Conservation (phyloP, 2,113 vertebrate genomes). For the Megaceryle torquata region DNA sequence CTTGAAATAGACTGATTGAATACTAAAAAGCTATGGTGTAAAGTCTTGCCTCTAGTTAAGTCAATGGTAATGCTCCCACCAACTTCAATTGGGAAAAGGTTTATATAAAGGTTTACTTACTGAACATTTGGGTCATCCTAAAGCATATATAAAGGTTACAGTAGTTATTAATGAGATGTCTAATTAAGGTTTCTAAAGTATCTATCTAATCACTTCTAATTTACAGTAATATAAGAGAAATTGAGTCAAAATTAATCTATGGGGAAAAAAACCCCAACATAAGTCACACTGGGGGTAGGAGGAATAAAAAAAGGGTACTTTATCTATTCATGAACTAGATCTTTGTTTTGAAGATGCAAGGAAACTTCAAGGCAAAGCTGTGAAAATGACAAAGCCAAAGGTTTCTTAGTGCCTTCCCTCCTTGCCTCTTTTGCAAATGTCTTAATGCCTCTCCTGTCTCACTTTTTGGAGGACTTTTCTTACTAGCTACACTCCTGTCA, state of each 20-base stretch:
- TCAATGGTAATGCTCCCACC: neutral
- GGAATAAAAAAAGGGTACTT: neutral
- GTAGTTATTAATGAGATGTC: neutral
- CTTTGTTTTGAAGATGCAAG: neutral
- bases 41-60: neutral
- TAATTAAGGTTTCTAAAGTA: neutral
- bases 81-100: neutral
- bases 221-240: neutral
- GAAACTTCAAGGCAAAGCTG: neutral
- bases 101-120: neutral
- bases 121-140: neutral
- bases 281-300: rapidly evolving
- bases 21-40: neutral
- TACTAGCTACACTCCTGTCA: neutral
- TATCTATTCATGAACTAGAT: neutral
- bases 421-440: neutral
- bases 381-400: neutral
- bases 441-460: neutral
- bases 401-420: neutral
- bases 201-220: neutral
- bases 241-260: neutral
- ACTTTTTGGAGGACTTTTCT: neutral
- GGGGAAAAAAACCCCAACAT: too few relatives aligned
- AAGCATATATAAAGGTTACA: neutral
- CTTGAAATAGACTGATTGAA: neutral